A percentile compares a stretch with the other conserved stretches of the same genome.
These are phyloP conservation scores for Gyrodactylus bullatarudis DNA, from an alignment of 1,140 invertebrate genomes.

Conservation along the genomic window DNA sequence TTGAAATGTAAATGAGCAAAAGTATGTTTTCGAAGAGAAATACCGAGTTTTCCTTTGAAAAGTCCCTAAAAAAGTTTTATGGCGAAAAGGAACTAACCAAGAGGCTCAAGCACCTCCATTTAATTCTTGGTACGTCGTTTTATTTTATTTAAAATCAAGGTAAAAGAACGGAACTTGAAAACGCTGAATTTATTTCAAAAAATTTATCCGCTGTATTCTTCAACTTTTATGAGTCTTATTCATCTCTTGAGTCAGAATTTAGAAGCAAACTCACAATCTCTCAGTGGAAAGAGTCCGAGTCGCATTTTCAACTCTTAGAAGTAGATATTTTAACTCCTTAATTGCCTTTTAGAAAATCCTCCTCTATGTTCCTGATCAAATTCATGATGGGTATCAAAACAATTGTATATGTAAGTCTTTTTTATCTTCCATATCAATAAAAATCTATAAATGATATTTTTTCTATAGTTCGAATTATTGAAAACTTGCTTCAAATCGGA, in stretches of 20 bases:
- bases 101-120: neutral
- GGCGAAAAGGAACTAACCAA: neutral
- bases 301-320: neutral
- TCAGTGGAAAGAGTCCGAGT: neutral
- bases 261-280: neutral
- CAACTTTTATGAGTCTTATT: neutral
- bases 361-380: neutral
- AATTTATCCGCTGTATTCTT: neutral
- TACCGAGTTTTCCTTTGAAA: neutral
- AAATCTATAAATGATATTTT: no score
- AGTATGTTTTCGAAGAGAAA: neutral
- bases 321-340: neutral
- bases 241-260: neutral
- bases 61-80: neutral
- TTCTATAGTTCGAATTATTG: neutral
- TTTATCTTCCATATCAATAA: neutral
- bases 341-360: neutral
- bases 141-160: neutral
- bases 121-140: neutral
- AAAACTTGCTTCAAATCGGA: neutral
- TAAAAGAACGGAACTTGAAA: neutral
- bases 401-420: neutral
- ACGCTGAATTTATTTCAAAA: neutral
- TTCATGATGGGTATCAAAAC: neutral
- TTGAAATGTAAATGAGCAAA: neutral